Evolutionary conservation across 2,797 vertebrate genomes (phyloP).

Genomic region (Sebastes vulpes): DNA sequence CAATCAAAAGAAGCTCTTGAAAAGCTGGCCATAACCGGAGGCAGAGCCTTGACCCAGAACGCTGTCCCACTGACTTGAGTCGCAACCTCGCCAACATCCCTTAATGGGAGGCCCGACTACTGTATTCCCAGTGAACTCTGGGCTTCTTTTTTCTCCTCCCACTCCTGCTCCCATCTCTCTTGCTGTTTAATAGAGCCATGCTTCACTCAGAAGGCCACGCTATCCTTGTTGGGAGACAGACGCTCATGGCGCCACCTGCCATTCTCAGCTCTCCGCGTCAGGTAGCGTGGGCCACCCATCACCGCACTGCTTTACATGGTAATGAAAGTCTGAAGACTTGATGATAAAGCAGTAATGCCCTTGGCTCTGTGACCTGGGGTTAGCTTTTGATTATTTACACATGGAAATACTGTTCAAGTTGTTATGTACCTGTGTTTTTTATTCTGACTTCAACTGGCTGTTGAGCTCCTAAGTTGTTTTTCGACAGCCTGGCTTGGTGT

Average conservation of each 20-base stretch:
- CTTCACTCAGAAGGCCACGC: conserved; percentile 82
- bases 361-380: conserved; percentile 60
- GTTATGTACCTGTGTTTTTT: neutral
- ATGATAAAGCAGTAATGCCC: conserved; percentile 59
- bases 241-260: conserved; percentile 58
- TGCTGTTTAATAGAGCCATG: conserved; percentile 79
- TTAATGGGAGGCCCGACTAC: conserved; percentile 47
- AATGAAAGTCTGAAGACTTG: conserved; percentile 68
- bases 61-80: conserved; percentile 71
- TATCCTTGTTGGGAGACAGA: conserved; percentile 77
- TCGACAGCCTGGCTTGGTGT: conserved; percentile 4
- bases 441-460: neutral
- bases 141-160: conserved; percentile 7
- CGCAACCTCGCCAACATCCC: conserved; percentile 54
- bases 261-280: conserved; percentile 40
- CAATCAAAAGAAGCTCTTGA: conserved; percentile 85
- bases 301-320: conserved; percentile 73
- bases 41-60: conserved; percentile 84
- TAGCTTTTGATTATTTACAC: conserved; percentile 51
- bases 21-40: conserved; percentile 78
- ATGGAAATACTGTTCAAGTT: neutral
- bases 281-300: conserved; percentile 65
- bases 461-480: conserved; percentile 16
- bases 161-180: conserved; percentile 4
- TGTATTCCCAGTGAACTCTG: conserved; percentile 41